These are phyloP conservation scores for Ailuropoda melanoleuca DNA, from an alignment of 2,113 vertebrate genomes.

Conservation along the genomic window DNA sequence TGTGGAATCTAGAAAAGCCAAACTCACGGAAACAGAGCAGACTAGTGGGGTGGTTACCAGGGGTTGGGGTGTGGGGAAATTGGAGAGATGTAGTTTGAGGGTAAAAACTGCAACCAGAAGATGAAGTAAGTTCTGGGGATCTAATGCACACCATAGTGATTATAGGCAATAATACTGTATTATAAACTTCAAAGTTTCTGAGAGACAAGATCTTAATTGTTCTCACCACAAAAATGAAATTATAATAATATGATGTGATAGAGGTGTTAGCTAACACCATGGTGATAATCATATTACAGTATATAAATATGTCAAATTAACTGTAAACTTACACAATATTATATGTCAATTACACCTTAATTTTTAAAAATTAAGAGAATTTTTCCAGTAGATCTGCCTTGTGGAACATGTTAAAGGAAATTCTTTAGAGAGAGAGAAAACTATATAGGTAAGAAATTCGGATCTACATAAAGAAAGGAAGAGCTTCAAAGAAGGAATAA, in stretches of 20 bases:
- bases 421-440: background rate
- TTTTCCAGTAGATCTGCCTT: background rate
- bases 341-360: background rate
- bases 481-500: background rate
- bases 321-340: background rate
- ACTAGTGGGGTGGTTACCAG: background rate
- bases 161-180: background rate
- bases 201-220: background rate
- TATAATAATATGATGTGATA: background rate
- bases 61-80: too few relatives aligned
- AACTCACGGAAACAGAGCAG: background rate
- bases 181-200: background rate
- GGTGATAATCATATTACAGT: background rate
- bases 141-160: background rate
- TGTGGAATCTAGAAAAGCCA: background rate
- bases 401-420: background rate
- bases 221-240: background rate
- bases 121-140: background rate
- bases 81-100: background rate
- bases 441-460: background rate
- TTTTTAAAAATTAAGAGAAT: background rate
- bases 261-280: background rate
- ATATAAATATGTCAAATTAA: background rate
- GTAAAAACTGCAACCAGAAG: background rate
- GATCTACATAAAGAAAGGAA: background rate